Evolutionary conservation across 2,888 invertebrate species (phyloP).

Genomic region (Drosophila leonis): DNA sequence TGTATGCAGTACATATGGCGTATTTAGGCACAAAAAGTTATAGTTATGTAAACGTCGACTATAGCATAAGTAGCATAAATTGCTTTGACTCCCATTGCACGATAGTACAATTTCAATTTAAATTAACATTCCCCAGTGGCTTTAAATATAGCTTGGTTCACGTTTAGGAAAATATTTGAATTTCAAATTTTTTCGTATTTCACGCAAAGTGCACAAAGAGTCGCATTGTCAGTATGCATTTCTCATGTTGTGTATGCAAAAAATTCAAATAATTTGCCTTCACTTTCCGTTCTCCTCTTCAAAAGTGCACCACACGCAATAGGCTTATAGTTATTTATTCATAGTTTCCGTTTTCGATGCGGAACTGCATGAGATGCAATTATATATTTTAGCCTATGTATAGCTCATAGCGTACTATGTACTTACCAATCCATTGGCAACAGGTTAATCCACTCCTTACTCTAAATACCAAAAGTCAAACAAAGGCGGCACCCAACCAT

Average conservation of each 20-base stretch:
- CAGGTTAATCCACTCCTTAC: constrained; percentile 53
- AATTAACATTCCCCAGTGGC: constrained; percentile 50
- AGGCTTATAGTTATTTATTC: constrained; percentile 1
- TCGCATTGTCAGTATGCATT: constrained; percentile 28
- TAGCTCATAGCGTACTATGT: background rate
- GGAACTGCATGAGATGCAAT: constrained; percentile 32
- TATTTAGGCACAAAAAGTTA: constrained; percentile 25
- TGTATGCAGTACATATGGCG: constrained; percentile 25
- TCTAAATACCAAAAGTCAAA: constrained; percentile 64
- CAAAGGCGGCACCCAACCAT: constrained; percentile 43
- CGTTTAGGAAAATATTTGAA: constrained; percentile 38
- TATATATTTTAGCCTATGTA: background rate
- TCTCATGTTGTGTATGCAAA: constrained; percentile 32
- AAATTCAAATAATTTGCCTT: constrained; percentile 12
- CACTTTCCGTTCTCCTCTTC: constrained; percentile 26
- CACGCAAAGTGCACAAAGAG: constrained; percentile 15
- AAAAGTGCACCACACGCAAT: constrained; percentile 16
- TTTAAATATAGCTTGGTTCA: constrained; percentile 16
- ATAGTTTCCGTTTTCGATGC: constrained; percentile 21
- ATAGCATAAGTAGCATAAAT: constrained; percentile 6
- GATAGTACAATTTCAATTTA: constrained; percentile 47
- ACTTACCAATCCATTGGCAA: constrained; percentile 20
- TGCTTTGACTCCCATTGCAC: constrained; percentile 36
- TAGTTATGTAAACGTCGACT: constrained; percentile 28
- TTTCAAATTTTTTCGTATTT: constrained; percentile 39